Conservation (phyloP, 2,797 vertebrate species). For the Amazonetta brasiliensis region DNA sequence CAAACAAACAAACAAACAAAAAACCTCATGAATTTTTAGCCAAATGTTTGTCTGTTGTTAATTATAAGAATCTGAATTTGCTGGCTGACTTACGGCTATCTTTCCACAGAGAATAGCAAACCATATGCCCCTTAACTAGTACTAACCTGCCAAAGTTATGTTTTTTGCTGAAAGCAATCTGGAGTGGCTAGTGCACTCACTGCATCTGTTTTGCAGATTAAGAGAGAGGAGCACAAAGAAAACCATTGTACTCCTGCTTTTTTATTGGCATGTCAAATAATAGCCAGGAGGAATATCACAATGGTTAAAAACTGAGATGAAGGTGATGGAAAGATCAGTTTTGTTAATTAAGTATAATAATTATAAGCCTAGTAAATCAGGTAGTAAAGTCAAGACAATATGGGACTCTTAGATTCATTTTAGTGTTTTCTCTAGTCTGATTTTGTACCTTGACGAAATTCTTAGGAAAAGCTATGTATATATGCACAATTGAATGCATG, state of each 20-base stretch:
- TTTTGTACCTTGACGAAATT: background rate
- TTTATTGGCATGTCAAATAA: background rate
- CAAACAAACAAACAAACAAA: constrained; percentile 19
- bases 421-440: background rate
- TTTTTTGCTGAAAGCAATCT: constrained; percentile 15
- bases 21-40: constrained; percentile 28
- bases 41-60: constrained; percentile 55
- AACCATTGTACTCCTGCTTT: background rate
- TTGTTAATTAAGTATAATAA: background rate
- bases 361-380: background rate
- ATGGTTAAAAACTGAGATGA: background rate
- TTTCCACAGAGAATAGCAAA: constrained; percentile 48
- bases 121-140: background rate
- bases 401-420: background rate
- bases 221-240: constrained; percentile 37
- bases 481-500: background rate
- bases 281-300: background rate
- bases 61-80: constrained; percentile 46
- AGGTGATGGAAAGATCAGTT: background rate
- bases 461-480: background rate
- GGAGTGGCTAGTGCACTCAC: background rate
- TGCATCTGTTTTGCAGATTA: constrained; percentile 69
- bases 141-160: constrained; percentile 51
- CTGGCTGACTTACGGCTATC: constrained; percentile 53
- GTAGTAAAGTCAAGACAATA: background rate